Base-by-base conservation (phyloP, 2,888 invertebrate species). In the Philaethria dido region DNA sequence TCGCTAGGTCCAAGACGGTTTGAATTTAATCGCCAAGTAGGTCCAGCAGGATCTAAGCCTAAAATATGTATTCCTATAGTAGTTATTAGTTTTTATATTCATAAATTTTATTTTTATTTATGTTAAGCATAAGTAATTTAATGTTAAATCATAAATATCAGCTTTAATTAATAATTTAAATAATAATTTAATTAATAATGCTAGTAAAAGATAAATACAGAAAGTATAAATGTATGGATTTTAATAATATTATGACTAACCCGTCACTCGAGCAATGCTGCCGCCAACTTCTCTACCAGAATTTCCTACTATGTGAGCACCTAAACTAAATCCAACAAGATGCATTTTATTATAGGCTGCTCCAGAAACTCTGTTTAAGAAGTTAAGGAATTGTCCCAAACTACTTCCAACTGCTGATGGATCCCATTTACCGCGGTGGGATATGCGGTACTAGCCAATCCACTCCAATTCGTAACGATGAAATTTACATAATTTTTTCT, bases 31-130 rank as follows among this genome's bases (percentile, higher is more conserved):
- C 73, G 59, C 86, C 86, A 90, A n/a, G 83, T 69, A 6, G 90
- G 89, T n/a, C 86, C 85, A 22, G 91, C 90, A 0, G 92, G 90
- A 69, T 92, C 91, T 22, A 91, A 76, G 22, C 80, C 91, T 91
- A 64, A 20, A 47, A 47, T 1, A 47, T 16, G 13, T 20, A 47
- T 47, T 14, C 1, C 14, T 50, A 25, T 25, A 29, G 3, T 29
- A 29, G 29, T 29, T 4, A 29, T n/a, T 29, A 29, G 3, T 8
- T 33, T 33, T 33, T 33, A 33, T 8, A 33, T 33, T 33, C 33
- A 3, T 33, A 33, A 33, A 3, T 3, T 33, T n/a, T n/a, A n/a
- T n/a, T n/a, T n/a, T n/a, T n/a, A n/a, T n/a, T n/a, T n/a, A n/a
- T n/a, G n/a, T n/a, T n/a, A n/a, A n/a, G n/a, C n/a, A n/a, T n/a